Evolutionary conservation across 2,888 invertebrate species (phyloP).

Genomic region (Eurytoma californica): DNA sequence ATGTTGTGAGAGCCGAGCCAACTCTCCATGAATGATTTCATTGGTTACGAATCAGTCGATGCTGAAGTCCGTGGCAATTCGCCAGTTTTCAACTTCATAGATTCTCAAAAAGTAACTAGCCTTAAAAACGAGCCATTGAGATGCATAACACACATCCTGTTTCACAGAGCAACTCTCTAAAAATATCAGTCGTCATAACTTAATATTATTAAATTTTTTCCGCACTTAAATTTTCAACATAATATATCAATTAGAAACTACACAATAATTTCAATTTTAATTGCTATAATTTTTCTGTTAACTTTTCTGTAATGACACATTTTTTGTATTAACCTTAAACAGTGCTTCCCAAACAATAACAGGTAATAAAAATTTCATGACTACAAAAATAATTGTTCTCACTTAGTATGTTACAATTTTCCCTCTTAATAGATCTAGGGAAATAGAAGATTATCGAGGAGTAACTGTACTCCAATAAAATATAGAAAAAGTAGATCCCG

Average conservation of each 20-base stretch:
- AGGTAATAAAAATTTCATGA: too few species aligned
- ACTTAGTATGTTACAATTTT: neutral
- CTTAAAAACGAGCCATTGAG: slow-evolving; percentile 47
- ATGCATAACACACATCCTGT: slow-evolving; percentile 21
- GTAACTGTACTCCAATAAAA: neutral
- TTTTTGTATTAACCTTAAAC: too few species aligned
- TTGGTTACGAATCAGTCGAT: slow-evolving; percentile 41
- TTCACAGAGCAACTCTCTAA: neutral
- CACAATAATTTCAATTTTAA: too few species aligned
- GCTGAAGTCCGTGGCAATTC: slow-evolving; percentile 31
- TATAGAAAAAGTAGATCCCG: neutral
- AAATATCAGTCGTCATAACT: neutral
- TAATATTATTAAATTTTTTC: too few species aligned
- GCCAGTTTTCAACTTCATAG: slow-evolving; percentile 52
- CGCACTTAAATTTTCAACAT: too few species aligned
- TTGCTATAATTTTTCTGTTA: too few species aligned
- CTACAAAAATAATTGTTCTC: too few species aligned
- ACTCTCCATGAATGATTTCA: slow-evolving; percentile 47
- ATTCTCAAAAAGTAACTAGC: slow-evolving; percentile 51
- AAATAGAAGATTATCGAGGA: neutral
- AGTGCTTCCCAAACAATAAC: too few species aligned
- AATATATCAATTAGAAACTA: too few species aligned
- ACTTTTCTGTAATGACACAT: too few species aligned
- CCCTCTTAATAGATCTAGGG: too few species aligned
- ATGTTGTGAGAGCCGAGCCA: slow-evolving; percentile 27